Conservation (phyloP, 2,797 vertebrate species). For the Avahi laniger region DNA sequence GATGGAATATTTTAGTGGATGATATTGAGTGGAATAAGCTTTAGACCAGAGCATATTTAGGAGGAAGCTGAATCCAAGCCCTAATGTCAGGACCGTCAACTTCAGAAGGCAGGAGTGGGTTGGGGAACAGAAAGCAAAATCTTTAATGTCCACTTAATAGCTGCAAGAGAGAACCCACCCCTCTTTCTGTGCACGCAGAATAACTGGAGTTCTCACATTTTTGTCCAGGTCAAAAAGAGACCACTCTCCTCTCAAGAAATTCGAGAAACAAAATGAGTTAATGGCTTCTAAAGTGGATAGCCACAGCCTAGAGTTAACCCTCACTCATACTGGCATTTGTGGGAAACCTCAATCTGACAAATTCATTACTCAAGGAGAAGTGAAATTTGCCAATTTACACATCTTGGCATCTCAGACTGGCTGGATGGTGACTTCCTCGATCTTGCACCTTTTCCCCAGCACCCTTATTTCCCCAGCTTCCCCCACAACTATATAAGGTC, state of each 20-base stretch:
- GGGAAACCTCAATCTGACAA: background rate
- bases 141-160: background rate
- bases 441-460: background rate
- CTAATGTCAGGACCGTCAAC: background rate
- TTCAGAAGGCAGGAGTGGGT: background rate
- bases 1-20: background rate
- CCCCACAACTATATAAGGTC: background rate
- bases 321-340: background rate
- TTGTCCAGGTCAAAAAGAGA: background rate
- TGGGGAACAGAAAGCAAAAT: background rate
- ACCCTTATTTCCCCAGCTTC: background rate
- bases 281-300: background rate
- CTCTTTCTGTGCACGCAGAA: background rate
- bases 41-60: background rate
- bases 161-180: background rate
- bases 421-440: background rate
- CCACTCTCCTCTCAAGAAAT: background rate
- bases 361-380: background rate
- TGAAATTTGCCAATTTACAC: background rate
- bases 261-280: background rate
- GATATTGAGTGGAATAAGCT: background rate
- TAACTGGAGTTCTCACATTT: background rate
- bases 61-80: background rate
- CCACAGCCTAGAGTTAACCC: background rate
- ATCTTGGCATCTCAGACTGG: background rate